These are phyloP conservation scores for Lasaia peninsularis DNA, from an alignment of 1,140 invertebrate genomes.

Conservation along the genomic window DNA sequence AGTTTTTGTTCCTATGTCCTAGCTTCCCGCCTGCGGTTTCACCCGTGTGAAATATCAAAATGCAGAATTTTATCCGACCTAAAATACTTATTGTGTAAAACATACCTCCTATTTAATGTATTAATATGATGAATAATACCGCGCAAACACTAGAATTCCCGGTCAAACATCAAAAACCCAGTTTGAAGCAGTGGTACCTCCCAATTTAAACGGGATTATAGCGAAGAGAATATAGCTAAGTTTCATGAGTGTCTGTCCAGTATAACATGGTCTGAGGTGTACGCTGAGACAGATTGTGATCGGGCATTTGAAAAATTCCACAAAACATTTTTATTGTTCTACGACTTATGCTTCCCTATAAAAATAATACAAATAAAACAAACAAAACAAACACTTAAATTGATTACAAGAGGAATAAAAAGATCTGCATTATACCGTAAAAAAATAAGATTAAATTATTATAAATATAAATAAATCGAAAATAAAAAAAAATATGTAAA, in stretches of 20 bases:
- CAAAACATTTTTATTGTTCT: background rate
- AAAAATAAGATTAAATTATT: background rate
- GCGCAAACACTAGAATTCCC: background rate
- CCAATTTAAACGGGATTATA: background rate
- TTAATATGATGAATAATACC: too few relatives aligned
- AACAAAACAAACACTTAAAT: background rate
- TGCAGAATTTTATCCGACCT: too few relatives aligned
- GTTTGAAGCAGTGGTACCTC: background rate
- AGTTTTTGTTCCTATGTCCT: too few relatives aligned
- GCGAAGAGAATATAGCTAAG: background rate
- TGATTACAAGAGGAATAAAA: background rate
- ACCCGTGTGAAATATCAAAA: too few relatives aligned
- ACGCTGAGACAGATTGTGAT: background rate
- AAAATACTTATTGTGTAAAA: too few relatives aligned
- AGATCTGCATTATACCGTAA: background rate
- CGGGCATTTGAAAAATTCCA: background rate
- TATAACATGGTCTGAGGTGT: background rate
- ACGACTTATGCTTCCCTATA: background rate
- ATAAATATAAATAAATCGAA: background rate
- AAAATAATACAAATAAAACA: background rate
- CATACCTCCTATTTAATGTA: too few relatives aligned
- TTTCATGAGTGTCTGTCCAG: background rate
- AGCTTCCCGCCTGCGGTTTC: too few relatives aligned
- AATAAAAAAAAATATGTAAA: background rate
- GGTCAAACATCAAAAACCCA: background rate